Conservation (phyloP, 2,888 invertebrate genomes). For the Caenorhabditis sulstoni region DNA sequence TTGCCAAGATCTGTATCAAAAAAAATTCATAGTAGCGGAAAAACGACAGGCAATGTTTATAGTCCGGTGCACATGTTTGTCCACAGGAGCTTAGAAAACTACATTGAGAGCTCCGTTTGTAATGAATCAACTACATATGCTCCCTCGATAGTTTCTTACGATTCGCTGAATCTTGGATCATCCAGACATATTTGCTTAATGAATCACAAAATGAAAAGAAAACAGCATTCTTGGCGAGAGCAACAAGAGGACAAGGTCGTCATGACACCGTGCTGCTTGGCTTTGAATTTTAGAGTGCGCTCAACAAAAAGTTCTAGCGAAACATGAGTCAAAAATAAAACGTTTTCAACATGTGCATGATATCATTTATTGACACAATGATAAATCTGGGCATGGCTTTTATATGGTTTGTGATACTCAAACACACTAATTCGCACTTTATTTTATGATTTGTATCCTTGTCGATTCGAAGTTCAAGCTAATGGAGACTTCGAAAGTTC, state of each 20-base stretch:
- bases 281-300: not conserved
- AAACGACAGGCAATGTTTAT: constrained; percentile 34
- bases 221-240: too few relatives aligned
- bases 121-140: constrained; percentile 26
- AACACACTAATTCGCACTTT: too few relatives aligned
- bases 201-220: too few relatives aligned
- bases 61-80: constrained; percentile 37
- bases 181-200: too few relatives aligned
- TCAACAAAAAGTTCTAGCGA: too few relatives aligned
- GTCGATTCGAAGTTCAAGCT: too few relatives aligned
- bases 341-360: not conserved
- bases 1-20: constrained; percentile 33
- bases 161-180: not conserved
- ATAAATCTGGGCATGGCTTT: too few relatives aligned
- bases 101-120: constrained; percentile 22
- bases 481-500: too few relatives aligned
- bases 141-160: constrained; percentile 8
- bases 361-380: not conserved
- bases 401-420: too few relatives aligned
- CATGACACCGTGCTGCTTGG: not conserved
- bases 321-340: too few relatives aligned
- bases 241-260: not conserved
- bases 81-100: constrained; percentile 20
- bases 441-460: not conserved
- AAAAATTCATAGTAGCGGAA: constrained; percentile 10